Evolutionary conservation across 1,140 invertebrate genomes (phyloP).

Genomic region (Leptinotarsa lineolata): DNA sequence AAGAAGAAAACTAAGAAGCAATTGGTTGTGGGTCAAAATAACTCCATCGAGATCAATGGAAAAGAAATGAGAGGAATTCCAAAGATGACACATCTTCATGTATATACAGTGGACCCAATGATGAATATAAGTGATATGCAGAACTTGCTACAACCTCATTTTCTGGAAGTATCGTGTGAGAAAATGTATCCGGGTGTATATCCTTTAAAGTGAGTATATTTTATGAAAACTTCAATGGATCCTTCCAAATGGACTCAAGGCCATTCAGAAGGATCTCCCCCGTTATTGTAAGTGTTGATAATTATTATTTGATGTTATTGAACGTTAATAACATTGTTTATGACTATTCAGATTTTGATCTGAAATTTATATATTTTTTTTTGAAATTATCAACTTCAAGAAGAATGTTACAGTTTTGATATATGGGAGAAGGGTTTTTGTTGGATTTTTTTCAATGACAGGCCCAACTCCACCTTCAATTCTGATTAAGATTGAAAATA

Average conservation of each 20-base stretch:
- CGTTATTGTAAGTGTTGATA: neutral
- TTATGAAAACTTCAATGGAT: constrained; percentile 15
- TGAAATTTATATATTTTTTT: constrained; percentile 10
- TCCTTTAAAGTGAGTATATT: constrained; percentile 17
- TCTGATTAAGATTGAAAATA: too few relatives aligned
- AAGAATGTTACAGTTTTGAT: neutral
- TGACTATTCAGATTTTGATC: neutral
- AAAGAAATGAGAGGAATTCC: constrained; percentile 16
- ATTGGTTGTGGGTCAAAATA: constrained; percentile 14
- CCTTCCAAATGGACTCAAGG: constrained; percentile 12
- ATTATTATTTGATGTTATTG: constrained; percentile 6
- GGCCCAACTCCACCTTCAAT: too few relatives aligned
- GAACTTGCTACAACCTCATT: constrained; percentile 13
- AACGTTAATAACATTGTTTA: constrained; percentile 1
- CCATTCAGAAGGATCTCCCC: neutral
- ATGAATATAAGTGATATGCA: constrained; percentile 10
- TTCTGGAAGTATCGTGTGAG: constrained; percentile 12
- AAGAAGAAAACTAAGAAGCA: constrained; percentile 14
- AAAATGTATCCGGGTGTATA: constrained; percentile 16
- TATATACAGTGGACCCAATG: constrained; percentile 8
- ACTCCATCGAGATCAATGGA: constrained; percentile 10
- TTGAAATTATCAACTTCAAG: too few relatives aligned
- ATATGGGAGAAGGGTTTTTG: neutral
- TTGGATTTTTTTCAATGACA: too few relatives aligned
- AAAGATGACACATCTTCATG: constrained; percentile 11